These are phyloP conservation scores for Marronus borbonicus DNA, from an alignment of 2,888 invertebrate genomes.

Conservation along the genomic window DNA sequence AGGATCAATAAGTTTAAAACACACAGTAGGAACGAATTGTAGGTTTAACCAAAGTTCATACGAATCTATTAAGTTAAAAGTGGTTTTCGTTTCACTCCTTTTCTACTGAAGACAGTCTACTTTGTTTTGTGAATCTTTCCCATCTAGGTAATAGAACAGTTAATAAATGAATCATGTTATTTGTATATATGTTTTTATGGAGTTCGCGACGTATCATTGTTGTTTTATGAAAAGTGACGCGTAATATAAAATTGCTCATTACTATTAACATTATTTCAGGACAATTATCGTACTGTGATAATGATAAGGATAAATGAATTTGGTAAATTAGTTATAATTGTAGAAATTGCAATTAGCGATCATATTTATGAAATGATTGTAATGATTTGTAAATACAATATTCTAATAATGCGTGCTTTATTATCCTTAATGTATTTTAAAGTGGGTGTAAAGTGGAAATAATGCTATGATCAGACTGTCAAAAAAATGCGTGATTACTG, in stretches of 20 bases:
- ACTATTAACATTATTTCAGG: slow-evolving; percentile 50
- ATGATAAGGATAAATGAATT: slow-evolving; percentile 36
- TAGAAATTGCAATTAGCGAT: slow-evolving; percentile 45
- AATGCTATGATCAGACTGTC: no score
- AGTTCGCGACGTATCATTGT: background rate
- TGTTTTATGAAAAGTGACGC: slow-evolving; percentile 33
- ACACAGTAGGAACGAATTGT: slow-evolving; percentile 46
- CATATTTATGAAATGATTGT: slow-evolving; percentile 46
- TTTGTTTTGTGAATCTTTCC: slow-evolving; percentile 16
- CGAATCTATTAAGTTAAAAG: slow-evolving; percentile 26
- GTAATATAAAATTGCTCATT: slow-evolving; percentile 47
- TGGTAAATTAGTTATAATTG: slow-evolving; percentile 34
- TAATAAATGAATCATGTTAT: slow-evolving; percentile 31
- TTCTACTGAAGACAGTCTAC: slow-evolving; percentile 28
- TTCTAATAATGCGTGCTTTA: slow-evolving; percentile 34
- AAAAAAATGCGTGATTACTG: no score
- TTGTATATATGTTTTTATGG: slow-evolving; percentile 42
- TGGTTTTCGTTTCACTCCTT: slow-evolving; percentile 37
- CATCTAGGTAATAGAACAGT: slow-evolving; percentile 21
- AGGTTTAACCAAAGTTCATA: slow-evolving; percentile 51
- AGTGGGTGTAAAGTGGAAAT: background rate
- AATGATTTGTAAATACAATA: slow-evolving; percentile 49
- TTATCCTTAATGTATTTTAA: background rate
- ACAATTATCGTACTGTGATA: slow-evolving; percentile 52
- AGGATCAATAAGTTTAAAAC: slow-evolving; percentile 65